Base-by-base conservation (phyloP, 2,113 vertebrate genomes). In the Salminus brasiliensis region DNA sequence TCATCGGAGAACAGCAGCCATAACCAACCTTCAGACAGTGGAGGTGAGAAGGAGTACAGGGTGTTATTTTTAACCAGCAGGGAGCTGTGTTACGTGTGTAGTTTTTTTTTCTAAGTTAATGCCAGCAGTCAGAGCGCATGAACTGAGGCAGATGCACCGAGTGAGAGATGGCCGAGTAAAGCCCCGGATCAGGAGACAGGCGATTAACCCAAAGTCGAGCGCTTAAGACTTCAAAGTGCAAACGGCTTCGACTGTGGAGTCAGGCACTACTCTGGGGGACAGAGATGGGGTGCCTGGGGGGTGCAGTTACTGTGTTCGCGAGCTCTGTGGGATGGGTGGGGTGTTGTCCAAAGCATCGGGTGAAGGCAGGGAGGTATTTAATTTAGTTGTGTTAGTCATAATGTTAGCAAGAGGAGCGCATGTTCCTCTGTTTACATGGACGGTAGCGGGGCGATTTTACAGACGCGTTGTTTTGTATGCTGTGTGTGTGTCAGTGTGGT, bases 161-260 rank as follows among this genome's bases (percentile, higher is more conserved):
- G 52, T 55, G 45, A 71, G 81, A 72, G 84, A 79, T 77, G 86
- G 53, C 53, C 63, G 69, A 59, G 86, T 92, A 92, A 92, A 93
- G 91, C 88, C 85, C 18, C 43, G 89, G 91, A 93, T 92, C 90
- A 92, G 85, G 73, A 84, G 87, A 84, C 87, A 85, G 83, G 84
- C 89, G 90, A 91, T 92, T 92, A 93, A 89, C 78, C 88, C 84
- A 88, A 90, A 92, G 89, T 89, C 89, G 75, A 84, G 88, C 78
- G 88, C 90, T 92, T 92, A 91, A 90, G 90, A 90, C 91, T 88
- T 92, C 89, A 92, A 91, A 93, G 91, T 91, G 88, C 89, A 91
- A 87, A 82, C 53, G 63, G 76, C 76, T 70, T 59, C 36, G 29
- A 18, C 16, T 25, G 83, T 82, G 68, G 55, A 78, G 23, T 65